Conservation (phyloP, 1,140 invertebrate species). For the Caenorhabditis latens region DNA sequence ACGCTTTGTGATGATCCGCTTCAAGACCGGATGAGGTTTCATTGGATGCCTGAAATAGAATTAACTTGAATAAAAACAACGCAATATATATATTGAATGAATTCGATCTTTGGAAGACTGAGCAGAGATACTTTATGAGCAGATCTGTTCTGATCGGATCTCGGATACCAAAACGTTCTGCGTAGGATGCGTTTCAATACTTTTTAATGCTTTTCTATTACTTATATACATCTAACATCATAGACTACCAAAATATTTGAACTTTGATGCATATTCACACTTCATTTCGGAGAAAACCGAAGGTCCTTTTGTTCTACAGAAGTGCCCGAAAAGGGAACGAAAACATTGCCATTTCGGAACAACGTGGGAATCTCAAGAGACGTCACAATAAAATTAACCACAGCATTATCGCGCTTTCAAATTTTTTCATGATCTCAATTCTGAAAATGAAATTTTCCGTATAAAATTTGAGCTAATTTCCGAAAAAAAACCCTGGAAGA, state of each 20-base stretch:
- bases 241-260: too few species aligned
- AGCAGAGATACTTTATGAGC: too few species aligned
- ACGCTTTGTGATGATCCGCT: slow-evolving; percentile 28
- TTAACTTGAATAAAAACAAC: too few species aligned
- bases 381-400: too few species aligned
- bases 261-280: not conserved
- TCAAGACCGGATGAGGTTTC: slow-evolving; percentile 28
- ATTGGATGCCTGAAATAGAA: slow-evolving; percentile 38
- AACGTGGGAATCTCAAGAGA: not conserved
- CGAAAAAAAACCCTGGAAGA: too few species aligned
- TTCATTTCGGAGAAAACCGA: not conserved
- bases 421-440: too few species aligned
- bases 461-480: too few species aligned
- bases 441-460: too few species aligned
- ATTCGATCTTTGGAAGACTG: not conserved
- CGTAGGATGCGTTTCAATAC: not conserved
- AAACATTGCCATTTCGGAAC: not conserved
- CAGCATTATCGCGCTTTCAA: too few species aligned
- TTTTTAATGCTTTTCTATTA: not conserved
- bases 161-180: not conserved
- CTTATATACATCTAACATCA: not conserved
- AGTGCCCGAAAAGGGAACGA: not conserved
- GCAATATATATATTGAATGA: not conserved
- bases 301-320: not conserved
- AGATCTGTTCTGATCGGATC: not conserved